Conservation (phyloP, 2,888 invertebrate genomes). For the Zhuqinia jingwanae region DNA sequence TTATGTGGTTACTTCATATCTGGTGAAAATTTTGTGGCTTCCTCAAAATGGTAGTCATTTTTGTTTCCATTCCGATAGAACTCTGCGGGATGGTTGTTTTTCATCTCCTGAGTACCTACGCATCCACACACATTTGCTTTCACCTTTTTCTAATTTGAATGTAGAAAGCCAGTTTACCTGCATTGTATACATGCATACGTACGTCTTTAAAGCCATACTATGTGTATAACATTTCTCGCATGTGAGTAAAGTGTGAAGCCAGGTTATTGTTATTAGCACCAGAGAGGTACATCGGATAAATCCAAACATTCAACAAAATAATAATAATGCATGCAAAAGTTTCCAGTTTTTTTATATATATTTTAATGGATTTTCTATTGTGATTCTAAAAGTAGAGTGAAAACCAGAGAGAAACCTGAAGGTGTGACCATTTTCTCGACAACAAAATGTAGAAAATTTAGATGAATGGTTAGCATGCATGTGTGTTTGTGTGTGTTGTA, state of each 20-base stretch:
- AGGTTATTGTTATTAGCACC: no score
- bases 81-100: not conserved
- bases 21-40: constrained; percentile 1
- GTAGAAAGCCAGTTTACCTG: not conserved
- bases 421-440: constrained; percentile 42
- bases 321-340: not conserved
- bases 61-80: not conserved
- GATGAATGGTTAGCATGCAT: constrained; percentile 50
- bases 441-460: constrained; percentile 23
- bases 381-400: constrained; percentile 33
- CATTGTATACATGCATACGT: no score
- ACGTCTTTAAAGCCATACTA: no score
- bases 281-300: no score
- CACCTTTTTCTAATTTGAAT: not conserved
- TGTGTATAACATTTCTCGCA: no score
- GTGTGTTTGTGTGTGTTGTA: constrained; percentile 2
- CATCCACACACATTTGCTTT: not conserved
- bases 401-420: not conserved
- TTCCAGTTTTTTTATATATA: not conserved
- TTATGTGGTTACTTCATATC: no score
- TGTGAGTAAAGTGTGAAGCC: no score
- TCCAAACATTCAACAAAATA: not conserved
- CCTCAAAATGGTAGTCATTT: not conserved
- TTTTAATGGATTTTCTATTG: constrained; percentile 51
- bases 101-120: not conserved